Evolutionary conservation across 2,113 vertebrate genomes (phyloP), one percentile per base, ranked within the genome.

Genomic region (Callorhinus ursinus): DNA sequence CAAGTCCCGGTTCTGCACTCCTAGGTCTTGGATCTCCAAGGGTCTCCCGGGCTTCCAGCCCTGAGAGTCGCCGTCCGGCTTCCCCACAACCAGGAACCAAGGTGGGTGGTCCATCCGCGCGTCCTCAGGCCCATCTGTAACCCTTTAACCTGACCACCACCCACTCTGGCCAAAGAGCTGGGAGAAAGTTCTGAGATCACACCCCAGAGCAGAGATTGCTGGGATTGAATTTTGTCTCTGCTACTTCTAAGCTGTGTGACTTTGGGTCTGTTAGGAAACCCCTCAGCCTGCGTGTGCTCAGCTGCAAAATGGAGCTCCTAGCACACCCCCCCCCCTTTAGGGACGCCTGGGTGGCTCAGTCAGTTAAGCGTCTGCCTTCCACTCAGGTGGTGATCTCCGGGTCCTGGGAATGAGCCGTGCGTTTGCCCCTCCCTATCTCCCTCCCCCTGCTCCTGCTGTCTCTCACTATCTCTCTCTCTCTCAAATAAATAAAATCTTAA

Each of bases 51-150:
- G 81, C 96, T 61, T 92, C 98, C 24, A 98, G 96, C 46, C 97
- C 97, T 2, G 97, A 96, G 39, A 15, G 69, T 51, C 84, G 0
- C 36, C 81, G 5, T 0, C 42, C 79, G 0, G 2, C 55, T 21
- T 98, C 96, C 28, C 97, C 95, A 0, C 89, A 61, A 63, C 80
- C 67, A 16, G 93, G 96, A 74, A 63, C 72, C 55, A 98, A 98
- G 98, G 98, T 98, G 98, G 77, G 91, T 10, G 2, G n/a, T 53
- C 49, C 28, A 7, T 11, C 0, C 0, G 0, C 0, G 4, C 0
- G 21, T 31, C 36, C 39, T 18, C 33, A 5, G 10, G 24, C 36
- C 33, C 24, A 2, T 26, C 71, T 1, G 9, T 36, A 36, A 61
- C 7, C 16, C 28, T 95, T 31, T 31, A 22, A 14, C 13, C 51